Percentiles rank a stretch among this genome's conserved stretches.
phyloP scores from a whole-genome alignment of 2,888 invertebrate genomes.

The Andrena bicolor region DNA sequence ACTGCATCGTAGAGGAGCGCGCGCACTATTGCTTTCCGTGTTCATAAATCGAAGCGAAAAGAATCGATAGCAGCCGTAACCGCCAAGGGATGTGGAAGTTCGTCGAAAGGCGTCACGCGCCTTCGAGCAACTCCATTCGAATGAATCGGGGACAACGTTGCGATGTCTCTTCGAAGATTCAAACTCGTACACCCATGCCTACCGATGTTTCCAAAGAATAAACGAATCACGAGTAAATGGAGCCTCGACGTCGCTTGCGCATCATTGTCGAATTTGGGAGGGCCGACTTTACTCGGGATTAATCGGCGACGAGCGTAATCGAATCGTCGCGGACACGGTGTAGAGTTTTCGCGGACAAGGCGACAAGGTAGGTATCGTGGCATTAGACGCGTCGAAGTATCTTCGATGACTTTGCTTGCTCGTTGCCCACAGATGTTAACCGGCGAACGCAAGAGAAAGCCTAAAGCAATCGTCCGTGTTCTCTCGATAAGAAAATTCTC shows the following conservation, averaged over 20 bases:
- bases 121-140: background rate
- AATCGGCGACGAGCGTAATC: slow-evolving; percentile 5
- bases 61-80: slow-evolving; percentile 29
- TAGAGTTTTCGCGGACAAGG: slow-evolving; percentile 4
- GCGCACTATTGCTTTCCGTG: slow-evolving; percentile 74
- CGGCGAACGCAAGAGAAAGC: slow-evolving; percentile 29
- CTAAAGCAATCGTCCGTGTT: slow-evolving; percentile 50
- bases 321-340: slow-evolving; percentile 4
- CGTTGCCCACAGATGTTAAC: slow-evolving; percentile 41
- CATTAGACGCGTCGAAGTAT: slow-evolving; percentile 21
- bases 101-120: slow-evolving; percentile 20
- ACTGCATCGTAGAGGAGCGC: slow-evolving; percentile 62
- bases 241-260: slow-evolving; percentile 18
- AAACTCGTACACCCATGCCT: slow-evolving; percentile 25
- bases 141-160: background rate
- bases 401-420: slow-evolving; percentile 42
- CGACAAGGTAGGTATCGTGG: slow-evolving; percentile 53
- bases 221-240: slow-evolving; percentile 12
- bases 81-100: slow-evolving; percentile 8
- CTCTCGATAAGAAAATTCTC: slow-evolving; percentile 53
- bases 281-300: slow-evolving; percentile 20
- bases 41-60: slow-evolving; percentile 53
- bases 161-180: slow-evolving; percentile 36
- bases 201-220: slow-evolving; percentile 1
- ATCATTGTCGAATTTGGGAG: slow-evolving; percentile 14